phyloP scores from a whole-genome alignment of 2,888 invertebrate species.

The Kryphioiulus occultus region DNA sequence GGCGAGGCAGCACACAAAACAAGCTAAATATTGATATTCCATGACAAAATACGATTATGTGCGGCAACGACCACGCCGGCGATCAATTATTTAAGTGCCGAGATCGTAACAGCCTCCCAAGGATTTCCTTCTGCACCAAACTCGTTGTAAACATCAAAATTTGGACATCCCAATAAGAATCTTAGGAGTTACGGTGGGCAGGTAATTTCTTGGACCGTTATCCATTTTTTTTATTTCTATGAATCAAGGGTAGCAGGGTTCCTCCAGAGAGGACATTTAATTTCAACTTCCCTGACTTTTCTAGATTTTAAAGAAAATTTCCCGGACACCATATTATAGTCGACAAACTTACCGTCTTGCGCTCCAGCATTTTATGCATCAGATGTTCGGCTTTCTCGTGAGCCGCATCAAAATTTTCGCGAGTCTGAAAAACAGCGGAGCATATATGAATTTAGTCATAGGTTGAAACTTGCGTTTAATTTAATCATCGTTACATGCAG shows the following conservation, averaged over 20 bases:
- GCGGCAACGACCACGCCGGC: not conserved
- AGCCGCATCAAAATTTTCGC: constrained; percentile 90
- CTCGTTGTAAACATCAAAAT: constrained; percentile 55
- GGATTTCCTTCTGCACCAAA: not conserved
- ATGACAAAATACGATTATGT: not conserved
- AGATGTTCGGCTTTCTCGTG: constrained; percentile 89
- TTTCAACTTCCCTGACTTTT: too few relatives aligned
- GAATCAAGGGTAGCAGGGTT: too few relatives aligned
- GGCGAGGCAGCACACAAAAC: not conserved
- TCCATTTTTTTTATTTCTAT: too few relatives aligned
- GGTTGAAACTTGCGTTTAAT: too few relatives aligned
- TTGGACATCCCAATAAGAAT: constrained; percentile 66
- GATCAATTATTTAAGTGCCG: not conserved
- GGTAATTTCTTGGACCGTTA: too few relatives aligned
- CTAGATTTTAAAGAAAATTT: too few relatives aligned
- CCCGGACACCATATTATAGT: too few relatives aligned
- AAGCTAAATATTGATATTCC: not conserved
- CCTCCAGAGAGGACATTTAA: too few relatives aligned
- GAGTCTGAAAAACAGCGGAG: constrained; percentile 71
- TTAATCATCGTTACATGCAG: too few relatives aligned
- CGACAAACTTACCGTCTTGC: not conserved
- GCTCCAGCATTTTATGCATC: constrained; percentile 89
- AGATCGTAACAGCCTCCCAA: not conserved
- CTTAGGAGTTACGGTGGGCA: too few relatives aligned
- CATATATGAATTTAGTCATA: too few relatives aligned